Percentiles rank a stretch among this genome's conserved stretches.
Evolutionary conservation across 2,113 vertebrate genomes (phyloP).

Genomic region (Sebastes schlegelii): DNA sequence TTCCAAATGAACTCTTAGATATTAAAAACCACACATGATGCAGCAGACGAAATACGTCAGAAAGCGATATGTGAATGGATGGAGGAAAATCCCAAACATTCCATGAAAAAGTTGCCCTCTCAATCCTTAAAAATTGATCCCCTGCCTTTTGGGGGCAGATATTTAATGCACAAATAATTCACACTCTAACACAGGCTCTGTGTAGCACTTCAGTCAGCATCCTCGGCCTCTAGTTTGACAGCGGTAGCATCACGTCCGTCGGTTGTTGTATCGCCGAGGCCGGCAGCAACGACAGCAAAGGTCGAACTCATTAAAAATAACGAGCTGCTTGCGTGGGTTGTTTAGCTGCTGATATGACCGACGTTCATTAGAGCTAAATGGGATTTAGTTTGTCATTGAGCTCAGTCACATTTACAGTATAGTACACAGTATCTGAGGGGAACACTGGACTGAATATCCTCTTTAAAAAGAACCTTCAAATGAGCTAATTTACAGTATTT

Average conservation of each 20-base stretch:
- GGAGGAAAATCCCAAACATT: constrained; percentile 68
- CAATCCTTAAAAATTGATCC: background rate
- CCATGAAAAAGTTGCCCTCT: constrained; percentile 46
- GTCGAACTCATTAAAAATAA: constrained; percentile 53
- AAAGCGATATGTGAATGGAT: background rate
- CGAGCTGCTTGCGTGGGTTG: background rate
- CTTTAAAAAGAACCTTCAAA: background rate
- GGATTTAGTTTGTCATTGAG: constrained; percentile 14
- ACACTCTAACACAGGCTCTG: constrained; percentile 30
- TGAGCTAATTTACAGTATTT: background rate
- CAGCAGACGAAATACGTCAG: constrained; percentile 2
- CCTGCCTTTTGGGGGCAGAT: constrained; percentile 6
- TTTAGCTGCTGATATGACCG: background rate
- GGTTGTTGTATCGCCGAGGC: background rate
- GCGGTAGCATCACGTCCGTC: background rate
- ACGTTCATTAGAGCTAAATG: background rate
- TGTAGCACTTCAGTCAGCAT: constrained; percentile 37
- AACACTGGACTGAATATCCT: background rate
- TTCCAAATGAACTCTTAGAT: constrained; percentile 17
- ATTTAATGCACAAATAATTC: constrained; percentile 63
- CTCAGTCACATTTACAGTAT: background rate
- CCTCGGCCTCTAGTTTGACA: constrained; percentile 58
- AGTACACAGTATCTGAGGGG: too few relatives aligned
- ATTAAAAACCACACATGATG: constrained; percentile 6
- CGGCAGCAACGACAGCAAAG: constrained; percentile 2